Conservation (phyloP, 2,797 vertebrate genomes). For the Crenuchus spilurus region DNA sequence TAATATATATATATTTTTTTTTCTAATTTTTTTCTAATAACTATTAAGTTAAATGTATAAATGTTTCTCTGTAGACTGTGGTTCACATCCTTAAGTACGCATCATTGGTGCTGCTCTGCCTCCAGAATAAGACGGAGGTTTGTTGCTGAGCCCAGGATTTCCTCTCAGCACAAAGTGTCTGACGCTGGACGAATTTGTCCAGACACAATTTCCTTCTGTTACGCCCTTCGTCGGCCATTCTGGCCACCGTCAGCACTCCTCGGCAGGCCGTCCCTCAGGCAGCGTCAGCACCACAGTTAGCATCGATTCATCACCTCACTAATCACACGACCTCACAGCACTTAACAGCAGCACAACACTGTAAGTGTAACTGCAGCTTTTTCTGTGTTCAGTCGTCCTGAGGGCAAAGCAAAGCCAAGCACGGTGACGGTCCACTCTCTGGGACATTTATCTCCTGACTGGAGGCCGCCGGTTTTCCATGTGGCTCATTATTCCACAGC, state of each 20-base stretch:
- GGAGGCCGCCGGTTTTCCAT: neutral
- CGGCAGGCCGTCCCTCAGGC: slow-evolving; percentile 11
- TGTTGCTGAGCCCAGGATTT: neutral
- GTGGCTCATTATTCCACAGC: neutral
- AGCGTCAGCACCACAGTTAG: slow-evolving; percentile 21
- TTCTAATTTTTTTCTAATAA: no score
- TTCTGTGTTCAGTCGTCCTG: neutral
- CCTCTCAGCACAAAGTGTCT: neutral
- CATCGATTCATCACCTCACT: slow-evolving; percentile 5
- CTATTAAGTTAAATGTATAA: no score
- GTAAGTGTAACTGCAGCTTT: neutral
- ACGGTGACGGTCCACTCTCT: neutral
- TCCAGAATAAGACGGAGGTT: neutral
- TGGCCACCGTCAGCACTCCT: slow-evolving; percentile 29
- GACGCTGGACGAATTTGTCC: neutral
- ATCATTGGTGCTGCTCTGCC: neutral
- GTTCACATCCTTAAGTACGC: no score
- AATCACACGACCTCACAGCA: slow-evolving; percentile 8
- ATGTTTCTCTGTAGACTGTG: no score
- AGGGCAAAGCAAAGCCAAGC: no score
- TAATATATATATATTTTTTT: no score
- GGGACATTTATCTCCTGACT: neutral
- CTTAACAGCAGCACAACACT: neutral
- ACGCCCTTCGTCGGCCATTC: neutral
- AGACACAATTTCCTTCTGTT: neutral